Evolutionary conservation across 2,113 vertebrate genomes (phyloP).

Genomic region (Galeopterus variegatus): DNA sequence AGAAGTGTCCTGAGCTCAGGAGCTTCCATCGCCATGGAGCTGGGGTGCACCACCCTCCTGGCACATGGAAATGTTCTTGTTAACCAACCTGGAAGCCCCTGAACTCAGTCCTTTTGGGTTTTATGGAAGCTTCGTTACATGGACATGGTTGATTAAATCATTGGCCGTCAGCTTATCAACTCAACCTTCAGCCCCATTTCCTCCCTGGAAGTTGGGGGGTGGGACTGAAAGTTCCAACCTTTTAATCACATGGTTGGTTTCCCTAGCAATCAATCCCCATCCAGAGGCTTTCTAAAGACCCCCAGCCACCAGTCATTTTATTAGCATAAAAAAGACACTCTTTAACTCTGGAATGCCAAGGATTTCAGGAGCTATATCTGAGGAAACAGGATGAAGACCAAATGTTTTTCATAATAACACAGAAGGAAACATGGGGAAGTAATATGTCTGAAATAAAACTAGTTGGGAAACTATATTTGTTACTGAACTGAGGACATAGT

Average conservation of each 20-base stretch:
- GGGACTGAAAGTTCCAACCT: neutral
- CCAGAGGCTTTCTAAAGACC: neutral
- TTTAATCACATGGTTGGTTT: neutral
- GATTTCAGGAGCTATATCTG: neutral
- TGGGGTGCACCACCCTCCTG: too few species aligned
- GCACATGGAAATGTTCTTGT: neutral
- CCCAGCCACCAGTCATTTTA: neutral
- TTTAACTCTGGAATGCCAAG: neutral
- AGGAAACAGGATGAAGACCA: neutral
- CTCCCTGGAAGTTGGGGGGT: neutral
- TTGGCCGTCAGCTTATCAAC: neutral
- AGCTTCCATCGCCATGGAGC: neutral
- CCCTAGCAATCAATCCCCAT: neutral
- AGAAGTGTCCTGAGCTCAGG: neutral
- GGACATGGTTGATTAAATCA: neutral
- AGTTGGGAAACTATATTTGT: neutral
- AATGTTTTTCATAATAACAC: neutral
- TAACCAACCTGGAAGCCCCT: neutral
- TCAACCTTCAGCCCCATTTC: neutral
- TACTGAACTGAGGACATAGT: neutral
- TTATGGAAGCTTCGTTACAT: neutral
- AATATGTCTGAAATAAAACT: conserved; percentile 7
- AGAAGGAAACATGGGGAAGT: neutral
- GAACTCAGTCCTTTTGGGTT: neutral
- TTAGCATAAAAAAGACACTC: neutral